Evolutionary conservation across 2,113 vertebrate genomes (phyloP), one percentile per base, ranked within the genome.

Genomic region (Clarias gariepinus): DNA sequence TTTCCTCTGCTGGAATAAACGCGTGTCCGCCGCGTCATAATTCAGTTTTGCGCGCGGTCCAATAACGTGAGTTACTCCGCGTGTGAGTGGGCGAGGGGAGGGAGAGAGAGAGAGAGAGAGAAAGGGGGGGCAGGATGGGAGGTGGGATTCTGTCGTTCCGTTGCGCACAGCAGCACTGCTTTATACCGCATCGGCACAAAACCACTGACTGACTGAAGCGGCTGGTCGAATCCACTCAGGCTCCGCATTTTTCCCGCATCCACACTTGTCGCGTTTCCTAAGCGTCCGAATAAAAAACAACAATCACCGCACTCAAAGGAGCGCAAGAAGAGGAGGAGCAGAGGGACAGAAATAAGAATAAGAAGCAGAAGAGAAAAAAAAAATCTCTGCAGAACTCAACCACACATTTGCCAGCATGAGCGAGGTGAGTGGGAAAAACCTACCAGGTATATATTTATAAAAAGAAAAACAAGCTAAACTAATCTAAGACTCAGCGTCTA

Each of bases 381-480:
- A 81, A 28, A 25, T 89, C 73, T 25, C 28, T 76, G 87, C 89
- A 90, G 86, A 91, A 92, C 87, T 92, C 89, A 30, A 84, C 53
- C 25, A 53, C 87, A 85, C 87, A 63, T 90, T 81, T 90, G 60
- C 88, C 92, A 94, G 86, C 63, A 95, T 95, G 94, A 95, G 94
- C 90, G 94, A 94, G 93, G 94, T 95, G 89, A 94, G 94, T 92
- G 61, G 30, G 47, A 52, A 66, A 8, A 47, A 47, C 47, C 47
- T 47, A 47, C 47, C 47, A 47, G 47, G 47, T 47, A 47, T 47
- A 47, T 47, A 47, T 7, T 47, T 47, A 47, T 23, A 28, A 47
- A 1, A 28, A 4, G 30, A 19, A 2, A 69, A 61, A 81, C 16
- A 28, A 74, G 18, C 36, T 30, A 33, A 21, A 9, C 57, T 2